These are phyloP conservation scores for Sinotaia quadrata DNA, from an alignment of 2,888 invertebrate species.

Conservation along the genomic window DNA sequence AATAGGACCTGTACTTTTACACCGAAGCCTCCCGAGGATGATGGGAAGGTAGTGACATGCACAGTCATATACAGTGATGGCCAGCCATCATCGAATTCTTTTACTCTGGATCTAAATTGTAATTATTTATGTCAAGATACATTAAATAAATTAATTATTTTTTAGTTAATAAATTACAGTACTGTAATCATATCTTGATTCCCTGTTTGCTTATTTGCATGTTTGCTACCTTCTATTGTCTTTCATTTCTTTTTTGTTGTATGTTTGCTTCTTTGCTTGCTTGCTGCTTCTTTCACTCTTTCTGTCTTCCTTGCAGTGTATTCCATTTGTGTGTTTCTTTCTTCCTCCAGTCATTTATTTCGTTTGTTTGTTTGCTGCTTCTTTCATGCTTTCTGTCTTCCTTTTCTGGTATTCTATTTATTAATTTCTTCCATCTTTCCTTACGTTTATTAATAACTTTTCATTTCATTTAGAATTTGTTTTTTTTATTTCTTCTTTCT, in stretches of 20 bases:
- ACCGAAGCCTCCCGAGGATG: no score
- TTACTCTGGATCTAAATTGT: no score
- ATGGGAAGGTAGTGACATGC: no score
- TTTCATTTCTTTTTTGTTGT: background rate
- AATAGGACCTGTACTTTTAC: no score
- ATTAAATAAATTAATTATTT: no score
- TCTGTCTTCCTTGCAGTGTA: background rate
- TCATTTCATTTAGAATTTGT: background rate
- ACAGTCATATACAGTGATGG: no score
- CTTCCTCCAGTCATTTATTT: background rate
- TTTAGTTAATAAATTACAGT: no score
- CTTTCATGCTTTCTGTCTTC: background rate
- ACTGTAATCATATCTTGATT: no score
- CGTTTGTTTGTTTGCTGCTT: no score
- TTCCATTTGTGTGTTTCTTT: slow-evolving; percentile 6
- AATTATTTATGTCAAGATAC: no score
- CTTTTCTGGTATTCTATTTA: background rate
- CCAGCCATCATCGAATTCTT: no score
- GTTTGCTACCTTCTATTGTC: background rate
- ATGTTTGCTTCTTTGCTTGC: background rate
- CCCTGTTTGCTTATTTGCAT: background rate
- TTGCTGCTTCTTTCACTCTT: background rate
- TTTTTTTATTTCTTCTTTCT: no score
- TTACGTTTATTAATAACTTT: background rate
- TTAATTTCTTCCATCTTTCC: background rate